These are phyloP conservation scores for Heteromormyrus szaboi DNA, from an alignment of 2,797 vertebrate species.

Conservation along the genomic window DNA sequence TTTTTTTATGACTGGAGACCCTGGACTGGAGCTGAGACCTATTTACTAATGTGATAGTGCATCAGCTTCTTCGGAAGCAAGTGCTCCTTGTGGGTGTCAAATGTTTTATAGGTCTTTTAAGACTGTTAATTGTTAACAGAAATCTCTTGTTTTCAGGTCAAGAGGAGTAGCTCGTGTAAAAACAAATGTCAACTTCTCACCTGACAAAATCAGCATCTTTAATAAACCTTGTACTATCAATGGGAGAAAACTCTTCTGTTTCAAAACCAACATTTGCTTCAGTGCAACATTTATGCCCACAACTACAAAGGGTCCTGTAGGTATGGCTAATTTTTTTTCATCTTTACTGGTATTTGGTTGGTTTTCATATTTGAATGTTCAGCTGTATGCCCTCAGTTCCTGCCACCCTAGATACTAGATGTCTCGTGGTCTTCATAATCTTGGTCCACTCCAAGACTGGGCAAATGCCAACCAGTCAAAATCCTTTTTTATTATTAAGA, in stretches of 20 bases:
- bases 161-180: constrained; percentile 70
- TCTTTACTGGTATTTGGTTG: neutral
- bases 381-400: neutral
- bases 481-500: neutral
- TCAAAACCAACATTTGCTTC: constrained; percentile 67
- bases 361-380: neutral
- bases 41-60: neutral
- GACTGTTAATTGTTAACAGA: neutral
- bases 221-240: constrained; percentile 68
- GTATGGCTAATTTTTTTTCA: constrained; percentile 52
- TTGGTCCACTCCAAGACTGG: neutral
- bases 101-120: neutral
- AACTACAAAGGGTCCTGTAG: constrained; percentile 60
- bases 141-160: constrained; percentile 64
- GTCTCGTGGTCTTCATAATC: neutral
- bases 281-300: constrained; percentile 69
- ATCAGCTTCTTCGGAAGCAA: neutral
- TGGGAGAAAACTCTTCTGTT: constrained; percentile 53
- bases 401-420: neutral
- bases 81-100: neutral
- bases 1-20: neutral
- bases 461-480: neutral
- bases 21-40: neutral
- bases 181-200: constrained; percentile 64
- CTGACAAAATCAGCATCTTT: constrained; percentile 76